Conservation (phyloP, 2,797 vertebrate species). For the Oreonectes daqikongensis region DNA sequence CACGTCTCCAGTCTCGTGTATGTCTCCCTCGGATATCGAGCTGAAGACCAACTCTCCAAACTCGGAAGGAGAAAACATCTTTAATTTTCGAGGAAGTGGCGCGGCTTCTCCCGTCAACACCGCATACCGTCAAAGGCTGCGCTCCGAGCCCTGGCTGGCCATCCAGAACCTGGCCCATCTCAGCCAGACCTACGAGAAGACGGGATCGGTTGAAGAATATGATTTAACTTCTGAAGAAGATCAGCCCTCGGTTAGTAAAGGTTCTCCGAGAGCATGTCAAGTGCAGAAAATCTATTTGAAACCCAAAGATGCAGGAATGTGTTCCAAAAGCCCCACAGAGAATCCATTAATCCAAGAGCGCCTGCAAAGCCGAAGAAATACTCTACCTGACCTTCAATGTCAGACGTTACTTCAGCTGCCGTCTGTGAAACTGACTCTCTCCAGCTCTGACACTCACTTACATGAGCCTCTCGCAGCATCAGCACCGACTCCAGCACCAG, state of each 20-base stretch:
- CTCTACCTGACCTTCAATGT: slow-evolving; percentile 64
- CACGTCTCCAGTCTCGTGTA: slow-evolving; percentile 71
- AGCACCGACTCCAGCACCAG: slow-evolving; percentile 44
- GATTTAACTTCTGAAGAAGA: slow-evolving; percentile 10
- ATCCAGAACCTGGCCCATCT: slow-evolving; percentile 70
- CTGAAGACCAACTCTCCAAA: slow-evolving; percentile 71
- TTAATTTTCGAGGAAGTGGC: slow-evolving; percentile 66
- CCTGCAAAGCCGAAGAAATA: slow-evolving; percentile 67
- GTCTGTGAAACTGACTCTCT: slow-evolving; percentile 54
- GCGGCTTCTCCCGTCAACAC: slow-evolving; percentile 18
- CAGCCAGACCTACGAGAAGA: slow-evolving; percentile 63
- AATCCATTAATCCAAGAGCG: slow-evolving; percentile 31
- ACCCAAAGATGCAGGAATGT: neutral
- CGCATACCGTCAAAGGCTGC: slow-evolving; percentile 41
- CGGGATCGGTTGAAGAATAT: slow-evolving; percentile 38
- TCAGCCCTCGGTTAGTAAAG: slow-evolving; percentile 35
- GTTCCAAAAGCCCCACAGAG: slow-evolving; percentile 14
- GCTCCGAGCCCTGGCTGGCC: slow-evolving; percentile 72
- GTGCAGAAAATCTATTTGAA: slow-evolving; percentile 16
- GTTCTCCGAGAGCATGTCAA: neutral
- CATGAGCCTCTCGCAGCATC: slow-evolving; percentile 40
- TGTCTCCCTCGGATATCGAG: slow-evolving; percentile 78
- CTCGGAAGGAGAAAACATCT: slow-evolving; percentile 69
- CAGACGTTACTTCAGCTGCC: slow-evolving; percentile 67
- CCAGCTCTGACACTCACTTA: slow-evolving; percentile 61